Evolutionary conservation across 2,888 invertebrate species (phyloP).

Genomic region (Polia nebulosa): DNA sequence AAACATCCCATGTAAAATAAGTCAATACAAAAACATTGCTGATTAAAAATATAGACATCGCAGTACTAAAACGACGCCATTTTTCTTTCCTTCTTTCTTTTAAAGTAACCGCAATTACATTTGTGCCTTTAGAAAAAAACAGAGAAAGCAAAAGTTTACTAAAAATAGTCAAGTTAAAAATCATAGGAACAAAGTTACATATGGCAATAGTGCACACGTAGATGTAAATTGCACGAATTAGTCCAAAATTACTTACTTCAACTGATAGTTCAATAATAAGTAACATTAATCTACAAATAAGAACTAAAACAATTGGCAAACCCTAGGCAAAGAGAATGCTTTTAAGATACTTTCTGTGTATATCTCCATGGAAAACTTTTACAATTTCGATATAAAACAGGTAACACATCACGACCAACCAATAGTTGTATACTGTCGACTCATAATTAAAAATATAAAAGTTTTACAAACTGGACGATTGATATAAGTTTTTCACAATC

Average conservation of each 20-base stretch:
- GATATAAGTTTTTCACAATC: not conserved
- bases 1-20: slow-evolving; percentile 19
- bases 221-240: not conserved
- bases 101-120: not conserved
- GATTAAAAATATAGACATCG: slow-evolving; percentile 26
- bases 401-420: slow-evolving; percentile 34
- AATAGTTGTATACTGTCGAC: slow-evolving; percentile 21
- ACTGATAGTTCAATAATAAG: not conserved
- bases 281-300: not conserved
- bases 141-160: slow-evolving; percentile 21
- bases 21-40: slow-evolving; percentile 15
- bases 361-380: slow-evolving; percentile 19
- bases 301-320: not conserved
- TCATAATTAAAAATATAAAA: slow-evolving; percentile 27
- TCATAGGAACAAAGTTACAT: not conserved
- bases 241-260: not conserved
- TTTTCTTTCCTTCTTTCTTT: slow-evolving; percentile 14
- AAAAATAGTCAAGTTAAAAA: slow-evolving; percentile 24
- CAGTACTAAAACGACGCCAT: slow-evolving; percentile 17
- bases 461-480: not conserved
- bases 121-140: not conserved
- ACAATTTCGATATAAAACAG: slow-evolving; percentile 35
- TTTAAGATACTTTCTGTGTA: slow-evolving; percentile 32
- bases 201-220: not conserved
- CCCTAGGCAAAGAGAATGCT: slow-evolving; percentile 40